Conservation (phyloP, 2,113 vertebrate species). For the Orientallactaga bullata region DNA sequence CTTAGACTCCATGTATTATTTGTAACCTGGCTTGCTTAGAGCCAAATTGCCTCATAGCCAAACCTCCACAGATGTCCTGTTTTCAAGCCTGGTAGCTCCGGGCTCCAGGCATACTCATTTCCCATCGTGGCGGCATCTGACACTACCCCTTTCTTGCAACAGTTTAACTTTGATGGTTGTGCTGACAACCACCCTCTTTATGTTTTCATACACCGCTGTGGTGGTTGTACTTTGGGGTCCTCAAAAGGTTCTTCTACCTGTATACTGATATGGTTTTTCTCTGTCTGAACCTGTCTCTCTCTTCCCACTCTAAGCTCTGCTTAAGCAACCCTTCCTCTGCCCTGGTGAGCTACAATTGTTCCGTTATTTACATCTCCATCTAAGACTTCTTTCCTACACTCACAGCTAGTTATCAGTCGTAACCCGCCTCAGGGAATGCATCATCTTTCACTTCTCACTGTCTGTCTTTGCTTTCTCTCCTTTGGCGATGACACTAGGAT, state of each 20-base stretch:
- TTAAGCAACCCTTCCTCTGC: neutral
- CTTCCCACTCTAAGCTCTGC: neutral
- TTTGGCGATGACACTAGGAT: neutral
- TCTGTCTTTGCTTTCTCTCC: neutral
- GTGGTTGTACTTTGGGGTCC: neutral
- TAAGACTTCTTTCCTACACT: neutral
- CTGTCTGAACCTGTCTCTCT: neutral
- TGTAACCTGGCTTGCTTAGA: neutral
- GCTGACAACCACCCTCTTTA: neutral
- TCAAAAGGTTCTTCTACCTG: neutral
- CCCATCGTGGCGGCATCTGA: neutral
- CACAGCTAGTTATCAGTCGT: neutral
- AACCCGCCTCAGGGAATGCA: too few species aligned
- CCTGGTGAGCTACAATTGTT: neutral
- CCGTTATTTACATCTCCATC: neutral
- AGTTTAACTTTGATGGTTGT: neutral
- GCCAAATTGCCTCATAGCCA: neutral
- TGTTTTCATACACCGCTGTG: neutral
- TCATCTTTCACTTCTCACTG: neutral
- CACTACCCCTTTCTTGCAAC: neutral
- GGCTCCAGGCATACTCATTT: neutral
- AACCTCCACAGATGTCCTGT: neutral
- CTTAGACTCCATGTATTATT: neutral
- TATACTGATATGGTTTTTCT: neutral
- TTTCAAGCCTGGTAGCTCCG: neutral